Evolutionary conservation across 1,140 invertebrate genomes (phyloP).

Genomic region (Lepidurus couesii): DNA sequence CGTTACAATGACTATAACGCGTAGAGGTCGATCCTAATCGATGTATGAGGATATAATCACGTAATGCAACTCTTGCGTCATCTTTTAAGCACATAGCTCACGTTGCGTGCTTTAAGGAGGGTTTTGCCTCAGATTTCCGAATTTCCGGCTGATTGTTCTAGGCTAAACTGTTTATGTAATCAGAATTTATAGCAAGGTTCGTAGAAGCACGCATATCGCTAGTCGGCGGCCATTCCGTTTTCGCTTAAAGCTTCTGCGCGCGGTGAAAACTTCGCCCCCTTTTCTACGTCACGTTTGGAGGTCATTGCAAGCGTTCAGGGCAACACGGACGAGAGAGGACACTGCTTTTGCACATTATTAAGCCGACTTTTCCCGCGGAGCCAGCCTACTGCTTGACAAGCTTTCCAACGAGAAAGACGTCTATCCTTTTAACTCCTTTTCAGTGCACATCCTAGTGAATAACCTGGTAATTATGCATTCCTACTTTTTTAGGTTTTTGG

Average conservation of each 20-base stretch:
- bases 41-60: too few species aligned
- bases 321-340: not conserved
- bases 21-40: too few species aligned
- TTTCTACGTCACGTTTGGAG: not conserved
- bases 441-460: conserved; percentile 1
- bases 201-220: not conserved
- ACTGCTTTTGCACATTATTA: not conserved
- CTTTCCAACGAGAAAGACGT: not conserved
- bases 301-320: not conserved
- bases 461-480: conserved; percentile 1
- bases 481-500: not conserved
- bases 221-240: not conserved
- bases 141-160: not conserved
- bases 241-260: not conserved
- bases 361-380: not conserved
- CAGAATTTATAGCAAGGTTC: too few species aligned
- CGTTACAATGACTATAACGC: too few species aligned
- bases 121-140: conserved; percentile 2
- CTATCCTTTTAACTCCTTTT: not conserved
- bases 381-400: not conserved
- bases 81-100: not conserved
- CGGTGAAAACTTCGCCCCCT: not conserved
- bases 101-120: not conserved
- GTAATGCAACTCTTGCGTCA: not conserved
- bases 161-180: too few species aligned